These are phyloP conservation scores for Propithecus coquereli DNA, from an alignment of 2,113 vertebrate genomes.

Conservation along the genomic window DNA sequence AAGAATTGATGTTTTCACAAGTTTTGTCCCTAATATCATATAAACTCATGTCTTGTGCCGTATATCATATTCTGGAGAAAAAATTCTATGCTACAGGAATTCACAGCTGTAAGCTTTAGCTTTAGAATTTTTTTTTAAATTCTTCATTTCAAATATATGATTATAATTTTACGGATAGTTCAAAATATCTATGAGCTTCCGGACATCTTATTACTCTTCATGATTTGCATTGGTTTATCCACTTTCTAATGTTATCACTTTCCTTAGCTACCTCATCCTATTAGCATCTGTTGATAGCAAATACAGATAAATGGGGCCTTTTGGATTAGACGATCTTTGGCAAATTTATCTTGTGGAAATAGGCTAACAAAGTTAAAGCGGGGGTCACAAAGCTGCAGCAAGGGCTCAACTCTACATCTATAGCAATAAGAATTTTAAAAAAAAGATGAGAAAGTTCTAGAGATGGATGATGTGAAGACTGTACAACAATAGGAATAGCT, in stretches of 20 bases:
- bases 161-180: conserved; percentile 40
- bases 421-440: background rate
- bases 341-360: conserved; percentile 9
- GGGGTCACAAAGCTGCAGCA: background rate
- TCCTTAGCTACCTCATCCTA: conserved; percentile 21
- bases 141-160: conserved; percentile 26
- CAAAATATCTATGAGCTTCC: conserved; percentile 1
- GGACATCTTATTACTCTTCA: background rate
- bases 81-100: background rate
- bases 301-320: background rate
- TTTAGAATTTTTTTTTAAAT: background rate
- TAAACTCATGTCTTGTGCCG: background rate
- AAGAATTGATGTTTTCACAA: conserved; percentile 35
- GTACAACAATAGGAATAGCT: background rate
- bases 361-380: background rate
- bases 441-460: background rate
- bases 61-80: conserved; percentile 20
- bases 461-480: background rate
- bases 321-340: background rate
- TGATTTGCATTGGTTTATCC: background rate
- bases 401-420: background rate
- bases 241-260: conserved; percentile 23
- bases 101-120: background rate
- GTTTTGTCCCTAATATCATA: background rate
- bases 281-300: background rate